phyloP scores from a whole-genome alignment of 2,113 vertebrate species.

The Chascanopsetta lugubris region DNA sequence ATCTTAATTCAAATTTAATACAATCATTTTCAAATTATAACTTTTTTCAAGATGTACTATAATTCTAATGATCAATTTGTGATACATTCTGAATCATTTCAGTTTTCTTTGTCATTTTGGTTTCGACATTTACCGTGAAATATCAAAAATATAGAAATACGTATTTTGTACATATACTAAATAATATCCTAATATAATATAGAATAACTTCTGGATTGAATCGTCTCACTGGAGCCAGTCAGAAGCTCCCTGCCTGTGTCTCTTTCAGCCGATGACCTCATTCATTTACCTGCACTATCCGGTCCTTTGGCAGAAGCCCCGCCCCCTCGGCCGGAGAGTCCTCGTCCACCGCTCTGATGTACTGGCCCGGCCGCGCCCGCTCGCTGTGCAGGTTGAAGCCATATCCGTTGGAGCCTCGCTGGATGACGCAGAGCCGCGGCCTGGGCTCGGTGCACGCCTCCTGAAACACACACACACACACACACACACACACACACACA shows the following conservation, averaged over 20 bases:
- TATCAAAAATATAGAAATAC: no score
- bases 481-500: not conserved
- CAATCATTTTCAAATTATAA: no score
- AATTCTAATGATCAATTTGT: no score
- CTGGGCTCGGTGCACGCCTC: conserved; percentile 76
- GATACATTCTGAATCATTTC: no score
- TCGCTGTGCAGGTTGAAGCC: conserved; percentile 99
- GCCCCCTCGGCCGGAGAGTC: conserved; percentile 88
- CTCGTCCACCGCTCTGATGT: conserved; percentile 89
- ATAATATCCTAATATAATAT: no score
- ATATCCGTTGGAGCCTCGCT: conserved; percentile 85
- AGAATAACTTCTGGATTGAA: no score
- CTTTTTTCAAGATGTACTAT: no score
- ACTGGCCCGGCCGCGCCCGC: conserved; percentile 90
- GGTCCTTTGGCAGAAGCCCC: conserved; percentile 89
- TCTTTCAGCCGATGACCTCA: not conserved
- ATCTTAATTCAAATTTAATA: no score
- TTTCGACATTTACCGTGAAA: no score
- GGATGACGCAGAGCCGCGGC: conserved; percentile 90
- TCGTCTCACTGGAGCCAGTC: not conserved
- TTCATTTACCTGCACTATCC: conserved; percentile 88
- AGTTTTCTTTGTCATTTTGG: not conserved
- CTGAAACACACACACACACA: conserved; percentile 43
- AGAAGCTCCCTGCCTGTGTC: not conserved
- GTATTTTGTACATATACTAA: no score